Evolutionary conservation across 2,888 invertebrate genomes (phyloP).

Genomic region (Caenorhabditis zanzibari): DNA sequence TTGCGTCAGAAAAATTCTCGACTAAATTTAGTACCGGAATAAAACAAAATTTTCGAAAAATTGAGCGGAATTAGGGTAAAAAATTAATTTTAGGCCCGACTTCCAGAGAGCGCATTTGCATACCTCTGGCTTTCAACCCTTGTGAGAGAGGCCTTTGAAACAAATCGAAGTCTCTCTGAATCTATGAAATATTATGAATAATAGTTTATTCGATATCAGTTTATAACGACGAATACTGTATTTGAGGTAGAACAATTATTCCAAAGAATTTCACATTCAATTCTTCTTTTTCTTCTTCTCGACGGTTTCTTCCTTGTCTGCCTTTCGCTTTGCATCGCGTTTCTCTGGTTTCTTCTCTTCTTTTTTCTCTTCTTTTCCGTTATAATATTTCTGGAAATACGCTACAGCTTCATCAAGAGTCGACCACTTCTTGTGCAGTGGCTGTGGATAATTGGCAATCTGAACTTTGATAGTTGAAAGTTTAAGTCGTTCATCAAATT

Average conservation of each 20-base stretch:
- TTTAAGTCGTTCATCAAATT: background rate
- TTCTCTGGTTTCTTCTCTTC: slow-evolving; percentile 8
- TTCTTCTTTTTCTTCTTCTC: slow-evolving; percentile 64
- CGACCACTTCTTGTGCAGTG: slow-evolving; percentile 76
- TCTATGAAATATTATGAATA: no score
- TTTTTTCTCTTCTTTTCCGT: slow-evolving; percentile 65
- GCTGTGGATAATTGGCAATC: slow-evolving; percentile 76
- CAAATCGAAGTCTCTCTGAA: no score
- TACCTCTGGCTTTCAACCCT: no score
- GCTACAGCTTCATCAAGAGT: slow-evolving; percentile 72
- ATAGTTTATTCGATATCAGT: no score
- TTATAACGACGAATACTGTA: no score
- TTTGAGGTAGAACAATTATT: slow-evolving; percentile 14
- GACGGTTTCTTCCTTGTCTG: slow-evolving; percentile 30
- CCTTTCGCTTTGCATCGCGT: slow-evolving; percentile 45
- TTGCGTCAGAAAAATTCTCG: no score
- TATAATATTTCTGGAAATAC: slow-evolving; percentile 71
- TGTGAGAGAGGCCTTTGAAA: no score
- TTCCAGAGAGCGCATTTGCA: no score
- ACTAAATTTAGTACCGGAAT: no score
- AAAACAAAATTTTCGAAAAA: no score
- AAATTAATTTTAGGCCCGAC: no score
- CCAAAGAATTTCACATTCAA: background rate
- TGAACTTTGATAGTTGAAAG: slow-evolving; percentile 39
- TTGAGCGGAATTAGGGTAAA: no score